Base-by-base conservation (phyloP, 2,888 invertebrate species). In the Stenichneumon culpator region DNA sequence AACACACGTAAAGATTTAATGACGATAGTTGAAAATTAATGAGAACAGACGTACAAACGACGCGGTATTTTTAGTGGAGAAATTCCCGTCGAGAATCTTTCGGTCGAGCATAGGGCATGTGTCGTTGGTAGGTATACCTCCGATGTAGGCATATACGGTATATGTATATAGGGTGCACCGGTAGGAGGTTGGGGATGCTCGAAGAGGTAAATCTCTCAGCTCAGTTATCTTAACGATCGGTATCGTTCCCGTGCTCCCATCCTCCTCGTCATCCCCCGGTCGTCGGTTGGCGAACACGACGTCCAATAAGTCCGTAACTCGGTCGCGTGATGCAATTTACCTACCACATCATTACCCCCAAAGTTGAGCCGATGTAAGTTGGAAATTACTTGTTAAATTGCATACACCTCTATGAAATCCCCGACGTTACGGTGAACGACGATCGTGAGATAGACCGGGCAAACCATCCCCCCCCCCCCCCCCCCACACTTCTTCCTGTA, bases 321-420 rank as follows among this genome's bases (percentile, higher is more conserved):
- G 89, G 86, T 90, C 90, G 91, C 90, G 89, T 93, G 92, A 93
- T 91, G 91, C 90, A 92, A 93, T 94, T 94, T 93, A 93, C 93
- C 92, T 92, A 92, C 92, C 90, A 92, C 92, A 90, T 92, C 91
- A 92, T 93, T 93, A 93, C 92, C 88, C 87, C 88, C 88, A 88
- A 92, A 92, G 92, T 93, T 93, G 90, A 90, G 90, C 90, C 88
- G 91, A 91, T 93, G 93, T 93, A 93, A 94, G 93, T 93, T 94
- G 86, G 92, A 91, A 93, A 94, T 94, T 93, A 93, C 92, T 92
- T 92, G 93, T 93, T 93, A 93, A 93, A 93, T 93, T 93, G 93
- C 79, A 90, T 93, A 91, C 91, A 92, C 90, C 92, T 44, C 44
- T 90, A 89, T 89, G 87, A 63, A 75, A 60, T 28, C 28, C 32